Conservation (phyloP, 2,888 invertebrate species). For the Pecten maximus region DNA sequence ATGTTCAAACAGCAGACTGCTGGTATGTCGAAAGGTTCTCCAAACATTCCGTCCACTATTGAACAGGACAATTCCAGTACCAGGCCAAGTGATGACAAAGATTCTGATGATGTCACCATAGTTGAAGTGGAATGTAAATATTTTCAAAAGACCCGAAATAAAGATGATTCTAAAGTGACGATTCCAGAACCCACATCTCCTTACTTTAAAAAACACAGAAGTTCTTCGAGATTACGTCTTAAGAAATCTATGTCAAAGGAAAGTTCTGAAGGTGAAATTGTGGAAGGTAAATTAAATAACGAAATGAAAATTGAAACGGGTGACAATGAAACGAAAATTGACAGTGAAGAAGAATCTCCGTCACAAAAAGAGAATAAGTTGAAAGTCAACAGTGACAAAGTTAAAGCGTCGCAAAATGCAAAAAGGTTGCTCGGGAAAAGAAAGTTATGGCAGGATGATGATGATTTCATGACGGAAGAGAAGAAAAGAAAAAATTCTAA, state of each 20-base stretch:
- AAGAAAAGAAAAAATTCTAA: neutral
- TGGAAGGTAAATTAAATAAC: neutral
- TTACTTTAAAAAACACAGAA: conserved; percentile 37
- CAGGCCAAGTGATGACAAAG: neutral
- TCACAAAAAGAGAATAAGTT: conserved; percentile 33
- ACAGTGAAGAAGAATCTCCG: neutral
- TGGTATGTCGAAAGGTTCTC: neutral
- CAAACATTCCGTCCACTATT: neutral
- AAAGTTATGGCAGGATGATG: neutral
- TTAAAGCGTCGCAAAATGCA: neutral
- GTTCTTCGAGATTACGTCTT: neutral
- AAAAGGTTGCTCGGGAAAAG: neutral
- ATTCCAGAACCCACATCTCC: conserved; percentile 36
- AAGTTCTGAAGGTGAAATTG: neutral
- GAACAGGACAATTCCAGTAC: neutral
- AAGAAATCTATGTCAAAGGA: neutral
- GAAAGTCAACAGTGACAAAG: conserved; percentile 30
- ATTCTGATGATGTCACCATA: conserved; percentile 38
- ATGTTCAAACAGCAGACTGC: conserved; percentile 41
- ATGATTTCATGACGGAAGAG: neutral
- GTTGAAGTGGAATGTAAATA: conserved; percentile 51
- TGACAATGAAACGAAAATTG: too few relatives aligned
- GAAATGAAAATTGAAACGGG: neutral
- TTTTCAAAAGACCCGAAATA: conserved; percentile 48
- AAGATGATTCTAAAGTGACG: neutral